A percentile compares a stretch with the other conserved stretches of the same genome.
These are phyloP conservation scores for Bhutanitis thaidina DNA, from an alignment of 2,888 invertebrate genomes.

Conservation along the genomic window DNA sequence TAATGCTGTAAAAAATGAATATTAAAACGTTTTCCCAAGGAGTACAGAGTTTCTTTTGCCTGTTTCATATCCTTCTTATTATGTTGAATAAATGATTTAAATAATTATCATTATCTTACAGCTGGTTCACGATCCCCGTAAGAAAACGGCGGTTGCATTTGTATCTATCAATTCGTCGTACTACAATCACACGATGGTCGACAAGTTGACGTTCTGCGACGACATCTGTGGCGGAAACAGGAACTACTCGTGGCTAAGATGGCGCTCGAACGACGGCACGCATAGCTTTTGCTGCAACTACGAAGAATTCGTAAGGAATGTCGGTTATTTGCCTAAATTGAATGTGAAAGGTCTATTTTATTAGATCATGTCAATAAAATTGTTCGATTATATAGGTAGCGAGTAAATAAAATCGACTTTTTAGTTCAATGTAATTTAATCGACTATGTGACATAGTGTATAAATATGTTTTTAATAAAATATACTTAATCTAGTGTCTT, in stretches of 20 bases:
- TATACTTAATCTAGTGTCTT: slow-evolving; percentile 25
- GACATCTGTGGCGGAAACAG: slow-evolving; percentile 48
- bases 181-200: slow-evolving; percentile 39
- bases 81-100: too few relatives aligned
- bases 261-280: slow-evolving; percentile 58
- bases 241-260: slow-evolving; percentile 51
- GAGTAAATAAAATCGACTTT: background rate
- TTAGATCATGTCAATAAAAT: slow-evolving; percentile 23
- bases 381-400: too few relatives aligned
- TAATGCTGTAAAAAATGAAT: too few relatives aligned
- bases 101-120: too few relatives aligned
- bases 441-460: slow-evolving; percentile 23
- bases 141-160: slow-evolving; percentile 48
- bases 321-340: slow-evolving; percentile 38
- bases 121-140: slow-evolving; percentile 52
- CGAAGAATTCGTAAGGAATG: slow-evolving; percentile 36
- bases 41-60: too few relatives aligned
- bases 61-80: too few relatives aligned
- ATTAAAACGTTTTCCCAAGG: too few relatives aligned
- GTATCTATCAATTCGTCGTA: slow-evolving; percentile 58
- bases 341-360: slow-evolving; percentile 35
- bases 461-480: slow-evolving; percentile 15
- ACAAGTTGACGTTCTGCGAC: slow-evolving; percentile 45
- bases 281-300: slow-evolving; percentile 65
- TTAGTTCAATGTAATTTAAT: slow-evolving; percentile 18